Base-by-base conservation (phyloP, 2,888 invertebrate species). In the Lordiphosa fenestrarum region DNA sequence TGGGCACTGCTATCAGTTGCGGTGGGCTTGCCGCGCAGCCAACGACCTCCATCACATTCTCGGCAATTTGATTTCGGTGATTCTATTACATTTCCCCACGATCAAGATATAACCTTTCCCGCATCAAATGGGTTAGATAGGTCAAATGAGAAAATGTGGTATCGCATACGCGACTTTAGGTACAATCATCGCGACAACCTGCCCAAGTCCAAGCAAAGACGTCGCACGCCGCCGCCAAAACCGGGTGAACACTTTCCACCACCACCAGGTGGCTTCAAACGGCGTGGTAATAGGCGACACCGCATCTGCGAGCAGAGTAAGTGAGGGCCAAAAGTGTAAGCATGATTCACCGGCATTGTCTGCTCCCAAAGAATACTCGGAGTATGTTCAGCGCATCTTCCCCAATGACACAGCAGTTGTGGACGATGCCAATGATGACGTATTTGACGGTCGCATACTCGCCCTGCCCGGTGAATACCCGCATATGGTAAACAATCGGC, bases 391-490 rank as follows among this genome's bases (percentile, higher is more conserved):
- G 15, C 84, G 78, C 25, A 87, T 88, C 53, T 88, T 87, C 59
- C 75, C 81, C 7, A 77, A 84, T 40, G 88, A 87, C 50, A 61
- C 71, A 6, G 87, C 71, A 0, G 73, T 77, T 5, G 70, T 41
- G 10, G 73, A 65, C 13, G 86, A 86, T 56, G 84, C 84, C 3
- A 76, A 84, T 35, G 86, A 83, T 33, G 71, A 73, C 3, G 80
- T 87, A 10, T 87, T 89, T 49, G 84, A 86, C 69, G 89, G 89
- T 3, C 87, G 89, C 0, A 55, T 73, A 25, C 59, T 86, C 39
- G 87, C 87, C 6, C 60, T 71, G 19, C 88, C 89, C 6, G 88
- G 88, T 23, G 80, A 89, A 80, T 89, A 87, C 68, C 89, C 89
- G 0, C 89, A 89, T 55, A 89, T 89, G 89, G 89, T 88, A 78